Percentiles rank a stretch among this genome's conserved stretches.
These are phyloP conservation scores for Latrodectus elegans DNA, from an alignment of 2,888 invertebrate genomes.

Conservation along the genomic window DNA sequence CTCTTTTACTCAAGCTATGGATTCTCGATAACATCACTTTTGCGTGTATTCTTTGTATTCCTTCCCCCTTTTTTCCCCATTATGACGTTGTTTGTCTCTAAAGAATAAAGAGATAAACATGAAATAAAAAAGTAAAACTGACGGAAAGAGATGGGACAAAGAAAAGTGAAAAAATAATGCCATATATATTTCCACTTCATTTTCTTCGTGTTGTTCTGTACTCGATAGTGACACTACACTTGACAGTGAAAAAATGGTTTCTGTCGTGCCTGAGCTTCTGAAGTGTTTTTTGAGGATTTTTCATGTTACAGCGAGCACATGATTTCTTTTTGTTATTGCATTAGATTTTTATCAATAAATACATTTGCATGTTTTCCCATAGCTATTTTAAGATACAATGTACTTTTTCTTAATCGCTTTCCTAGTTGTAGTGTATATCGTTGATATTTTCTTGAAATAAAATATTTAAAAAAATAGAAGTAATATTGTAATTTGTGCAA, in stretches of 20 bases:
- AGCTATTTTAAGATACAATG: no score
- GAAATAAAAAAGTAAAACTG: background rate
- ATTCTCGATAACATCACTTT: background rate
- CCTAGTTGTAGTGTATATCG: no score
- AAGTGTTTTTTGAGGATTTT: no score
- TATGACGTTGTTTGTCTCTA: background rate
- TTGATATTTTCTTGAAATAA: no score
- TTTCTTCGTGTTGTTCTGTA: background rate
- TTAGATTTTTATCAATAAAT: no score
- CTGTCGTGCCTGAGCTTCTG: background rate
- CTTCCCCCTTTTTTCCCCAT: background rate
- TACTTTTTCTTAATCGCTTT: no score
- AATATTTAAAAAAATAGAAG: no score
- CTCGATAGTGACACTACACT: background rate
- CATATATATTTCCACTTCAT: background rate
- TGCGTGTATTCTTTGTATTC: background rate
- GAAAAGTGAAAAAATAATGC: constrained; percentile 5
- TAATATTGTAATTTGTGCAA: no score
- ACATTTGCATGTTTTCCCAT: no score
- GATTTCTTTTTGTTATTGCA: no score
- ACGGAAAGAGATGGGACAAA: background rate
- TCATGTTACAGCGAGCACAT: no score
- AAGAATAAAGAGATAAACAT: background rate
- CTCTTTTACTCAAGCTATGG: background rate
- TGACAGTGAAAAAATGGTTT: background rate